These are phyloP conservation scores for Lagria hirta DNA, from an alignment of 2,888 invertebrate genomes.

Conservation along the genomic window DNA sequence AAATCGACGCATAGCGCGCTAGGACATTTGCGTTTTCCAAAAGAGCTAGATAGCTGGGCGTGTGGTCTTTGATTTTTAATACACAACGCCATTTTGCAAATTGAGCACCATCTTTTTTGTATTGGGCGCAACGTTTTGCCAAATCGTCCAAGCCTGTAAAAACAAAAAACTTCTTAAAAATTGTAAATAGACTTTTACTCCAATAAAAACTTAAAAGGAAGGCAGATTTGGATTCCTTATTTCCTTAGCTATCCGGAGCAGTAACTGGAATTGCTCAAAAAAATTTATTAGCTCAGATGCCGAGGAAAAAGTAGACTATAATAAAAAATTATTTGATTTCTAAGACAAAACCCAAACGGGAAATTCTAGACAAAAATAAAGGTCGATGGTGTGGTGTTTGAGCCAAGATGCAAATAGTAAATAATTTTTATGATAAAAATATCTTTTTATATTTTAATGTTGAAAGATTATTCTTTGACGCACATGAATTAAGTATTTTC, in stretches of 20 bases:
- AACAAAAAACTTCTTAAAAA: background rate
- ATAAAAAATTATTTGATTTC: too few species aligned
- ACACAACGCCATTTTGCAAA: conserved; percentile 99
- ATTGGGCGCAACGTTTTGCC: conserved; percentile 90
- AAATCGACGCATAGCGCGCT: conserved; percentile 95
- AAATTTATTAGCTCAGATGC: too few species aligned
- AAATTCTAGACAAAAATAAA: background rate
- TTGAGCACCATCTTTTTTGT: conserved; percentile 84
- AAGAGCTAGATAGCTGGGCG: conserved; percentile 88
- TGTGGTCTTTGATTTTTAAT: conserved; percentile 87
- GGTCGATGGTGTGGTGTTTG: background rate
- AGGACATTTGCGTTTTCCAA: conserved; percentile 94
- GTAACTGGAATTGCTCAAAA: too few species aligned
- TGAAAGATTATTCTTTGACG: background rate
- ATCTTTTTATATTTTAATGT: background rate
- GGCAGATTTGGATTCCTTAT: too few species aligned
- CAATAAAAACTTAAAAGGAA: too few species aligned
- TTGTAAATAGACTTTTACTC: too few species aligned
- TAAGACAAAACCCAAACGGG: conserved; percentile 37
- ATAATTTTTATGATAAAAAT: background rate
- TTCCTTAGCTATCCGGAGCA: too few species aligned
- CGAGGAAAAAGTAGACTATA: too few species aligned
- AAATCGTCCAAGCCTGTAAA: conserved; percentile 87
- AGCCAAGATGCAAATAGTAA: background rate
- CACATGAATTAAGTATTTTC: too few species aligned